Conservation (phyloP, 2,797 vertebrate genomes). For the Melanotaenia pygmaea region DNA sequence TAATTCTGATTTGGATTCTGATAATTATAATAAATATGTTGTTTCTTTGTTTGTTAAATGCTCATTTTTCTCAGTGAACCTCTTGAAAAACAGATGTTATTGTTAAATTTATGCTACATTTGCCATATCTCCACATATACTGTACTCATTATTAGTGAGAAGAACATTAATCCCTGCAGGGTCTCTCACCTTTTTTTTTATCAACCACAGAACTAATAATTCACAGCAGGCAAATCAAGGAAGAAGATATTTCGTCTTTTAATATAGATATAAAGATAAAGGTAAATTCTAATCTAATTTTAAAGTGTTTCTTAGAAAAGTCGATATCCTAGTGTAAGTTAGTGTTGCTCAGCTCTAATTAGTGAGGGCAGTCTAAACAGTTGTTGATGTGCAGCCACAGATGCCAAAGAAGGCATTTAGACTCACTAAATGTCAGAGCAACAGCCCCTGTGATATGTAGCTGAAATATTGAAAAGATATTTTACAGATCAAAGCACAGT, state of each 20-base stretch:
- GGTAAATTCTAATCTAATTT: conserved; percentile 16
- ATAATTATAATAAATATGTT: too few species aligned
- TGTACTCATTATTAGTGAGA: conserved; percentile 49
- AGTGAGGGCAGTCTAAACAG: conserved; percentile 15
- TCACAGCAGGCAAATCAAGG: conserved; percentile 22
- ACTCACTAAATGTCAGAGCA: conserved; percentile 16
- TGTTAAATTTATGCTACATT: conserved; percentile 54
- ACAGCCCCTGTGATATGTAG: neutral
- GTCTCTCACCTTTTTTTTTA: conserved; percentile 44
- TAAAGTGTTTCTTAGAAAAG: conserved; percentile 16
- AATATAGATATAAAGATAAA: conserved; percentile 3
- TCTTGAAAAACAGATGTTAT: too few species aligned
- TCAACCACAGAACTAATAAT: conserved; percentile 27
- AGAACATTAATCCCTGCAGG: conserved; percentile 58
- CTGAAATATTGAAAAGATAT: neutral
- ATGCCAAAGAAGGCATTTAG: conserved; percentile 1
- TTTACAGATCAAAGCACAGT: neutral
- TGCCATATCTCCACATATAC: conserved; percentile 46
- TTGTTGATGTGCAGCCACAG: conserved; percentile 14
- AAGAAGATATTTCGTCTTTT: conserved; percentile 26
- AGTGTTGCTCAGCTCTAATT: conserved; percentile 24
- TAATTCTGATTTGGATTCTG: neutral
- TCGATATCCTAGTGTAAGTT: conserved; percentile 13
- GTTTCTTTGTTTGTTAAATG: conserved; percentile 18
- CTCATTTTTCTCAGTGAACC: conserved; percentile 23